These are phyloP conservation scores for Phragmatobia fuliginosa DNA, from an alignment of 2,888 invertebrate genomes.

Conservation along the genomic window DNA sequence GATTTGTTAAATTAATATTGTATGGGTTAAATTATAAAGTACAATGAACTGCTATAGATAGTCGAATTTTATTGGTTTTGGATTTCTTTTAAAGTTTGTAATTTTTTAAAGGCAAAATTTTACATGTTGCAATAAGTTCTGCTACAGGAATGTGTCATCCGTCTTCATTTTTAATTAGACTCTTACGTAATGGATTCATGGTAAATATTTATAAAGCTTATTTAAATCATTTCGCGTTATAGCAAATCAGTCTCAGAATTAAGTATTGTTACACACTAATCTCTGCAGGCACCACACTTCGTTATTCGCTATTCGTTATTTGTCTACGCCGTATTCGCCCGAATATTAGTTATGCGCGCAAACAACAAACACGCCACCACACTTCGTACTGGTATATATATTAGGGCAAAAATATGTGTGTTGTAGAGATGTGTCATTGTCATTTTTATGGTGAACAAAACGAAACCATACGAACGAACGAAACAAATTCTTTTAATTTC, in stretches of 20 bases:
- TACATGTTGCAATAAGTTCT: background rate
- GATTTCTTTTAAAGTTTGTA: constrained; percentile 8
- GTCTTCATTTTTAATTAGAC: background rate
- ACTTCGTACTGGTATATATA: no score
- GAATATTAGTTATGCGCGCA: no score
- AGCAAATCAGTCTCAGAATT: constrained; percentile 48
- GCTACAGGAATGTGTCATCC: background rate
- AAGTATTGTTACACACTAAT: constrained; percentile 53
- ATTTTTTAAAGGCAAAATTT: constrained; percentile 1
- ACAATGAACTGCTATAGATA: constrained; percentile 24
- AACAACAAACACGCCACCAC: no score
- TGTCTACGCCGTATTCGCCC: no score
- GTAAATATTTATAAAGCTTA: background rate
- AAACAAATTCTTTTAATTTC: no score
- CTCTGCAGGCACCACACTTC: no score
- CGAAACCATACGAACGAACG: no score
- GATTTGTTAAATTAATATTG: constrained; percentile 25
- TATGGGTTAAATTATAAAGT: constrained; percentile 12
- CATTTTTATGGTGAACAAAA: no score
- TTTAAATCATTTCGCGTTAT: constrained; percentile 32
- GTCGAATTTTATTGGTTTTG: constrained; percentile 14
- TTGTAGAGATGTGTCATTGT: no score
- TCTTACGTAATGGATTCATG: background rate
- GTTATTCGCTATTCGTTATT: no score
- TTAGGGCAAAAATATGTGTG: no score